Evolutionary conservation across 2,797 vertebrate species (phyloP), one percentile per base, ranked within the genome.

Genomic region (Momotus momota): DNA sequence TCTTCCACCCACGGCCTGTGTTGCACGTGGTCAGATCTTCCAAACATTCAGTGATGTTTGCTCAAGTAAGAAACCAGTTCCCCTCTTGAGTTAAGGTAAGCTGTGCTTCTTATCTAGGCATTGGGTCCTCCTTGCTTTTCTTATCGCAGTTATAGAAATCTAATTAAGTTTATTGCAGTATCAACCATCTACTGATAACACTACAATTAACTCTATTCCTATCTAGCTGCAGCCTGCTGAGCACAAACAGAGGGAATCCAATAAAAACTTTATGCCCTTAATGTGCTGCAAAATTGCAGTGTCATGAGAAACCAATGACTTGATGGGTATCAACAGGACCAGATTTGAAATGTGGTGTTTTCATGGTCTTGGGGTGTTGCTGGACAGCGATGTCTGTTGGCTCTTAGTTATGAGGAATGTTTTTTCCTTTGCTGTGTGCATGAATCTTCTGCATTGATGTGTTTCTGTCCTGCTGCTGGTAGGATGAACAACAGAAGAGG

Each of bases 91-190:
- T 54, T 51, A 22, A 93, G 38, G 33, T 31, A 58, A 92, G 51
- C 9, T 25, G 10, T 62, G 52, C 48, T 67, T n/a, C 64, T 93
- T 86, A 79, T 70, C 64, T 77, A 38, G n/a, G 10, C n/a, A 5
- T 22, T 72, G 62, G 35, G 7, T 73, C 79, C 29, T 70, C 45
- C 61, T 40, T 95, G 88, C 62, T 94, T 94, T 93, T 84, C 43
- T 93, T 95, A 96, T 95, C 92, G 0, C 5, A 29, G 64, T 86
- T 93, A 85, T 2, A 48, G 61, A 96, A 96, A 96, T 96, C 92
- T 97, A 96, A 97, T 97, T 96, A 94, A 94, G 86, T 93, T 96
- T 96, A 95, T 95, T 95, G 73, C 40, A 80, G 92, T 94, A 95
- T 95, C 71, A 82, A 92, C 77, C 74, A 64, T 90, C 40, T 95